phyloP scores from a whole-genome alignment of 2,113 vertebrate genomes.

The Opisthocomus hoazin region DNA sequence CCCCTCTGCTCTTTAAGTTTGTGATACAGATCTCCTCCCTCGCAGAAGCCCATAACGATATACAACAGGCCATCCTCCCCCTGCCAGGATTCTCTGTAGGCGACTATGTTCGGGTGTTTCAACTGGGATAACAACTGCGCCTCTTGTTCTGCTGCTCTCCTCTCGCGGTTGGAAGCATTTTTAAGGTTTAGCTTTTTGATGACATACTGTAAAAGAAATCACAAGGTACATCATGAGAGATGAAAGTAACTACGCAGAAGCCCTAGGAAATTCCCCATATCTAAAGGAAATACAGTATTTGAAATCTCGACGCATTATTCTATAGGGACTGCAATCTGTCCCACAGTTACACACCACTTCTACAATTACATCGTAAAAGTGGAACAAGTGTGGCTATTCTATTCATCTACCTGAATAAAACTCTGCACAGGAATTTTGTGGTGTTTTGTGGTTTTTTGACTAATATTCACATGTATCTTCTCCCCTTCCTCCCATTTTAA shows the following conservation, averaged over 20 bases:
- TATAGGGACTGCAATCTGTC: neutral
- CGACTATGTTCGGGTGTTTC: conserved; percentile 95
- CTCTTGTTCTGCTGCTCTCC: conserved; percentile 90
- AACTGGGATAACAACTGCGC: conserved; percentile 90
- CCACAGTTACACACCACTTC: neutral
- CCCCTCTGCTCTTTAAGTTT: conserved; percentile 92
- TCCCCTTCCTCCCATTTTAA: neutral
- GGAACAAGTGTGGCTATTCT: neutral
- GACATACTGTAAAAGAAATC: conserved; percentile 81
- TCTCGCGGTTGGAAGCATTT: conserved; percentile 83
- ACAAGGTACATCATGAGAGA: neutral
- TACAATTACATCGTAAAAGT: neutral
- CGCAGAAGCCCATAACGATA: conserved; percentile 97
- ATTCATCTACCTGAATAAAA: neutral
- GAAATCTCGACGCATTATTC: neutral
- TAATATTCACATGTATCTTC: neutral
- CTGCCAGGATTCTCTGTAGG: conserved; percentile 96
- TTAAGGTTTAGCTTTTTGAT: conserved; percentile 93
- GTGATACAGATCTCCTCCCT: conserved; percentile 95
- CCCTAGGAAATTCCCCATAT: neutral
- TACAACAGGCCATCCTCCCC: conserved; percentile 88
- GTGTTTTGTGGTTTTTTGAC: neutral
- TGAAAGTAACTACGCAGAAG: neutral
- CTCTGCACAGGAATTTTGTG: neutral
- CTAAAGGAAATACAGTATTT: neutral